Base-by-base conservation (phyloP, 2,113 vertebrate species). In the Dicerorhinus sumatrensis region DNA sequence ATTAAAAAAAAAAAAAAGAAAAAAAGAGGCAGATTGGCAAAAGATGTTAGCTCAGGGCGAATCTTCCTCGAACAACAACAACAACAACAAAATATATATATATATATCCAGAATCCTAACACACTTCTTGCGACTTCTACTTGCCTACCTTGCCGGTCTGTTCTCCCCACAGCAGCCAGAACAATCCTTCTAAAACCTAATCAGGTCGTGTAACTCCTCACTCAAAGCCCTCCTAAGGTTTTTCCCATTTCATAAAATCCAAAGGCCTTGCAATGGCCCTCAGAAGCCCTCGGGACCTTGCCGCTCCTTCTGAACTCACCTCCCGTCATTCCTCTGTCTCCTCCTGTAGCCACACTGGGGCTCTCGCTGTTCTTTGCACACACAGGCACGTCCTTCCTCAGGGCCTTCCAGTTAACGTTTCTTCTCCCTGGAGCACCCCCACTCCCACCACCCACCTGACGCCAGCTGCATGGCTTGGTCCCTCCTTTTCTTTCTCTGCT, bases 291-390 rank as follows among this genome's bases (percentile, higher is more conserved):
- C 3, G 14, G 42, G 12, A 60, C n/a, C 67, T 18, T 23, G 13
- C 6, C n/a, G 3, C 14, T 54, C 67, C 33, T 62, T 31, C 75
- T 70, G 77, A 58, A 21, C 42, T 54, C 25, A 48, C 29, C 14
- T 77, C 16, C 23, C 3, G 0, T 31, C 27, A 0, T 58, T 54
- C 25, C 29, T 18, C 11, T 31, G 39, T 13, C 20, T 86, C 10
- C 8, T 87, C 25, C 29, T 29, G 36, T 21, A 63, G n/a, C 11
- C 58, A 7, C n/a, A 4, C 1, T 0, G 51, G 18, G 0, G 0
- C 31, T 39, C 23, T 51, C 20, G 18, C 69, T 83, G 3, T 39
- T 48, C 18, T 48, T 65, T 39, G 46, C n/a, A 54, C 58, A 79
- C 46, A 9, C 20, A 29, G 17, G 12, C 36, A 0, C 16, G 0